Evolutionary conservation across 2,113 vertebrate genomes (phyloP).

Genomic region (Apus apus): DNA sequence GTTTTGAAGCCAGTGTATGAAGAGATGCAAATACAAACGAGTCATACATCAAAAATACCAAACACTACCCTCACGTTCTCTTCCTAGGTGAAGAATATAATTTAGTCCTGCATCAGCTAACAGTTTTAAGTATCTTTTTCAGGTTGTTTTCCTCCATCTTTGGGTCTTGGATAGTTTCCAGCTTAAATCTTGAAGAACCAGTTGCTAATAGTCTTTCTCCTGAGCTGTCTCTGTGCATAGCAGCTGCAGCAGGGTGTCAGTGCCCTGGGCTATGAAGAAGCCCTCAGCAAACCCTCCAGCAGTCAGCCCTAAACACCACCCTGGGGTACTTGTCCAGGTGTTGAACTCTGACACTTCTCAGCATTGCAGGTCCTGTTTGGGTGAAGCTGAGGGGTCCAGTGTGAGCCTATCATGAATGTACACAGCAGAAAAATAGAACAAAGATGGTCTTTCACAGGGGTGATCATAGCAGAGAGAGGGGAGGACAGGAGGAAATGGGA

Average conservation of each 20-base stretch:
- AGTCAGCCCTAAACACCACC: neutral
- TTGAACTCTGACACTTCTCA: neutral
- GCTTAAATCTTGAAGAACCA: neutral
- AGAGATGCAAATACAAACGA: neutral
- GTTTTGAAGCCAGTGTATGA: neutral
- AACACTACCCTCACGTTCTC: neutral
- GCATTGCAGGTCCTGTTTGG: neutral
- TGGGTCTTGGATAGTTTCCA: neutral
- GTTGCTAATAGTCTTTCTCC: neutral
- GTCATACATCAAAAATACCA: neutral
- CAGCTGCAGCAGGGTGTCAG: neutral
- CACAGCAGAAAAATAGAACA: neutral
- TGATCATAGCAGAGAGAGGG: accelerated
- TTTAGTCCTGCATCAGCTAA: neutral
- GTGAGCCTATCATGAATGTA: neutral
- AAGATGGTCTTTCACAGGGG: neutral
- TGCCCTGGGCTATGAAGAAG: neutral
- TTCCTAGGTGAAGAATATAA: neutral
- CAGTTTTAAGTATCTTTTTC: neutral
- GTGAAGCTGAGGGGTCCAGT: neutral
- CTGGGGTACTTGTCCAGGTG: neutral
- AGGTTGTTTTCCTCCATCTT: neutral
- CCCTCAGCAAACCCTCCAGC: neutral
- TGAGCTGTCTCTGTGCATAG: neutral
- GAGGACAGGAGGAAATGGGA: neutral